Evolutionary conservation across 2,113 vertebrate genomes (phyloP), one percentile per base, ranked within the genome.

Genomic region (Hemibagrus wyckioides): DNA sequence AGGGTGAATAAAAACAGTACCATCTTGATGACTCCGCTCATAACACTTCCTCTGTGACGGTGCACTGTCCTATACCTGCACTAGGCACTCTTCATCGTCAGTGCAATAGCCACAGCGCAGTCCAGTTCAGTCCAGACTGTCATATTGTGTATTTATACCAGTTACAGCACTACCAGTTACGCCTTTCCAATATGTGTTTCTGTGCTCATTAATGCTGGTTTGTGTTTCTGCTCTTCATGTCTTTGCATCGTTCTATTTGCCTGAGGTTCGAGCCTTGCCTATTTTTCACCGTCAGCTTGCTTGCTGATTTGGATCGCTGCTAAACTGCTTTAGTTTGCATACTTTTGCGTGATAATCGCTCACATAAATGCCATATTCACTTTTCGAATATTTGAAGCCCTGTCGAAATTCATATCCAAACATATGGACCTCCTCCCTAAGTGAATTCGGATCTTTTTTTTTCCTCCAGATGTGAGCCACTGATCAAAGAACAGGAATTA

Each of bases 1-100:
- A n/a, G 25, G 23, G 44, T 50, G 73, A 36, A 36, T 39, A 30
- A 30, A n/a, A 33, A 67, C 63, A 67, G 33, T 30, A 67, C 3
- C 52, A 13, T 56, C 4, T 80, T 21, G 77, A 36, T 33, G 52
- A 57, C 15, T 2, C 15, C 28, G 8, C 76, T 30, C 50, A 33
- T 80, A 77, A 80, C n/a, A 57, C 77, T 80, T 80, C 77, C 52
- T 80, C 77, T 80, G 30, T 56, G 77, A 57, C 36, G 4, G 52
- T 4, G 4, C n/a, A 36, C 52, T 80, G 56, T 80, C 52, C 52
- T 30, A 56, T 19, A 56, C 5, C 4, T 36, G 30, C n/a, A 13
- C 73, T 48, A 2, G 6, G 73, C 52, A 36, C 77, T 33, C 52
- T 36, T 10, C 9, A 23, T 50, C 44, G 2, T 13, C 75, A 30